Percentiles rank a stretch among this genome's conserved stretches.
phyloP scores from a whole-genome alignment of 2,797 vertebrate genomes.

The Morus bassanus region DNA sequence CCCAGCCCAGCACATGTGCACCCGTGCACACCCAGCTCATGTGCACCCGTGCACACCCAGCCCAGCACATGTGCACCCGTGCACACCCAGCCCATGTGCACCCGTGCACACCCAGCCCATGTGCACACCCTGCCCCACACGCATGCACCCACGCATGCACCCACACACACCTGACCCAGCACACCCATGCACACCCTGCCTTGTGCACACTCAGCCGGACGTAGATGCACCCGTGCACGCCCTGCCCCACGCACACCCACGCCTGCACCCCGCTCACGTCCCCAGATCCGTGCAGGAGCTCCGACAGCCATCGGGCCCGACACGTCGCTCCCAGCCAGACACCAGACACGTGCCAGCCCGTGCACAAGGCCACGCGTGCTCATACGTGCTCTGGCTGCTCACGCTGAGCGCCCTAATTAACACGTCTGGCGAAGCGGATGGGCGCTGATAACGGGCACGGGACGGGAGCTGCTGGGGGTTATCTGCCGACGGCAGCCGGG shows the following conservation, averaged over 20 bases:
- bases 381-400: constrained; percentile 23
- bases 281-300: background rate
- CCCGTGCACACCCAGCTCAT: too few relatives aligned
- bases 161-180: too few relatives aligned
- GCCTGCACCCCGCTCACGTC: accelerated
- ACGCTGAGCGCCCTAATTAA: constrained; percentile 4
- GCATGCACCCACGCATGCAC: too few relatives aligned
- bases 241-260: accelerated
- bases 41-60: too few relatives aligned
- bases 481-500: constrained; percentile 29
- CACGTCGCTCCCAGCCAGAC: background rate
- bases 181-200: accelerated
- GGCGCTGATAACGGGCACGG: constrained; percentile 23
- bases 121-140: too few relatives aligned
- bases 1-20: background rate
- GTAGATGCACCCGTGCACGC: accelerated
- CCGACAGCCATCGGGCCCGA: background rate
- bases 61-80: too few relatives aligned
- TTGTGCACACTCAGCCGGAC: accelerated
- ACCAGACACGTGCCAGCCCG: background rate
- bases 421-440: constrained; percentile 1
- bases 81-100: too few relatives aligned
- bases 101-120: background rate
- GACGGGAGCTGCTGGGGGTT: background rate
- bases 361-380: constrained; percentile 22